Evolutionary conservation across 2,113 vertebrate genomes (phyloP), one percentile per base, ranked within the genome.

Genomic region (Columbina picui): DNA sequence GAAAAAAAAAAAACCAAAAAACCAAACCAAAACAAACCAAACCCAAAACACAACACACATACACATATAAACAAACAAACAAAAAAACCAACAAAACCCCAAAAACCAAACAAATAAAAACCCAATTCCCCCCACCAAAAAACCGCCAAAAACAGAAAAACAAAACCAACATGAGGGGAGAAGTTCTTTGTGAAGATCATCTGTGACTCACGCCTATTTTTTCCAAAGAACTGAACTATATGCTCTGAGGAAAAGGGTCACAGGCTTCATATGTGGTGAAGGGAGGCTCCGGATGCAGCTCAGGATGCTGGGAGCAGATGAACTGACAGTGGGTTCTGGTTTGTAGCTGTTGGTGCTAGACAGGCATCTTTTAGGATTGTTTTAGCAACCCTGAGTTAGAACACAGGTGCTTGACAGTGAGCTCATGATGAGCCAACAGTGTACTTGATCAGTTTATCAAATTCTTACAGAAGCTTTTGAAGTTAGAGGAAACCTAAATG

Each of bases 381-480:
- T 34, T 30, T 5, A 4, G 18, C 10, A 60, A 4, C 2, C 14
- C 5, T 21, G 20, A 65, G 5, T 30, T 84, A 26, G 16, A 50
- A 17, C 10, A 11, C 14, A 1, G 0, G 10, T 22, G 17, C 26
- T 69, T 55, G 32, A 9, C 16, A 59, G 56, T 9, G 38, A 82
- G 64, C 41, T 73, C 0, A 0, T 1, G 3, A 21, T 13, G 45
- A 63, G 13, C 14, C 47, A 38, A 13, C 3, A 49, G 4, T 3
- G 5, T 53, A n/a, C 25, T 71, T 61, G 9, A 36, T n/a, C 23
- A 18, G 3, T 22, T 86, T n/a, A 25, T 36, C 20, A 23, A 21
- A 43, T 36, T 89, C 20, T 41, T 65, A 10, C 13, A 14, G 56
- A 61, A 79, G 7, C 6, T 55, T 38, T 25, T 69, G 52, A 70